phyloP scores from a whole-genome alignment of 2,113 vertebrate genomes.

The Romanogobio albipinnatus region DNA sequence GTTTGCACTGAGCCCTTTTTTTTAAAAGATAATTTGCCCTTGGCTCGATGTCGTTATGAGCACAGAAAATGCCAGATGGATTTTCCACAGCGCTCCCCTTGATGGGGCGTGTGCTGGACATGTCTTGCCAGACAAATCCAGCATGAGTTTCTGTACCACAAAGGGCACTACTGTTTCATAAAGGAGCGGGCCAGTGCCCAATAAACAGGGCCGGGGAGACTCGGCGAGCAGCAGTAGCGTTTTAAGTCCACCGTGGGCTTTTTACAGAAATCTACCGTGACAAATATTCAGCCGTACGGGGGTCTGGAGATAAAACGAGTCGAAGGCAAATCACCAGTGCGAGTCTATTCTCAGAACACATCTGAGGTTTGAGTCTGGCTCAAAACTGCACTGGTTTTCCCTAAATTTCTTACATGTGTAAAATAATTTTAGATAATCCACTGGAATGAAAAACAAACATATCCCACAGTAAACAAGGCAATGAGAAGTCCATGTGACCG shows the following conservation, averaged over 20 bases:
- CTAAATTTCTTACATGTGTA: slow-evolving; percentile 30
- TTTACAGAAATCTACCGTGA: slow-evolving; percentile 38
- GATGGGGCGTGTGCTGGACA: slow-evolving; percentile 59
- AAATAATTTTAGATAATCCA: slow-evolving; percentile 27
- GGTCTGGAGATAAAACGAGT: slow-evolving; percentile 27
- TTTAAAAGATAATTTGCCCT: slow-evolving; percentile 57
- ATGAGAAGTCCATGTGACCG: neutral
- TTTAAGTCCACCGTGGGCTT: slow-evolving; percentile 36
- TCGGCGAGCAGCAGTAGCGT: slow-evolving; percentile 25
- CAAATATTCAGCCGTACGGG: slow-evolving; percentile 18
- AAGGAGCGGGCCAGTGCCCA: slow-evolving; percentile 38
- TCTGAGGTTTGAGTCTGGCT: slow-evolving; percentile 14
- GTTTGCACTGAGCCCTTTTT: slow-evolving; percentile 45
- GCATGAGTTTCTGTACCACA: slow-evolving; percentile 58
- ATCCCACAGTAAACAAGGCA: neutral
- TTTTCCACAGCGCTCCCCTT: slow-evolving; percentile 63
- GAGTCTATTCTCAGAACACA: neutral
- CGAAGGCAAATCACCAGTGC: slow-evolving; percentile 31
- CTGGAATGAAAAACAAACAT: slow-evolving; percentile 37
- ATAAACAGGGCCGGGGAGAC: slow-evolving; percentile 46
- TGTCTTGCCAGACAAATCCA: slow-evolving; percentile 56
- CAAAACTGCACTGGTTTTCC: neutral
- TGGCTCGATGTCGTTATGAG: slow-evolving; percentile 56
- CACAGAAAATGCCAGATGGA: slow-evolving; percentile 60
- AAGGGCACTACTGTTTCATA: slow-evolving; percentile 63